These are phyloP conservation scores for Pipistrellus nathusii DNA, from an alignment of 2,797 vertebrate species.

Conservation along the genomic window DNA sequence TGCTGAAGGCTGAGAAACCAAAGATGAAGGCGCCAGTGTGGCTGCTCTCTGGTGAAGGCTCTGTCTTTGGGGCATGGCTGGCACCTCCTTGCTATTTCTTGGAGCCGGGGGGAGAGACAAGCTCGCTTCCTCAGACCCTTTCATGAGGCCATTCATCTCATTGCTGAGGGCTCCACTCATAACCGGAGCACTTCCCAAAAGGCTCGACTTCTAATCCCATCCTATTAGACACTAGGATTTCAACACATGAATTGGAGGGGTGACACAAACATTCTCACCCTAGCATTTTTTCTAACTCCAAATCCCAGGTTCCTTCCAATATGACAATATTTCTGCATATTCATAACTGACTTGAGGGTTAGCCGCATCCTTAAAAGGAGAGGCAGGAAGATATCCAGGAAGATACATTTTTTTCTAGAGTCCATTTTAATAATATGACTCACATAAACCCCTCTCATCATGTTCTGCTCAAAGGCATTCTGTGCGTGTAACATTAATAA, in stretches of 20 bases:
- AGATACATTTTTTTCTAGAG: background rate
- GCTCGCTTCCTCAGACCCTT: background rate
- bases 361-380: background rate
- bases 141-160: background rate
- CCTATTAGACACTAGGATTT: background rate
- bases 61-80: background rate
- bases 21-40: background rate
- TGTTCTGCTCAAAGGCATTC: background rate
- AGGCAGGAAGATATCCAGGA: background rate
- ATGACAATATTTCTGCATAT: background rate
- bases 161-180: background rate
- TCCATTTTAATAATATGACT: background rate
- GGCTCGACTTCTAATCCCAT: background rate
- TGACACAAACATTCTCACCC: background rate
- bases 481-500: background rate
- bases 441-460: background rate
- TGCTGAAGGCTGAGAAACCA: background rate
- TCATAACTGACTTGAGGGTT: background rate
- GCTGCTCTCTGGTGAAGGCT: background rate
- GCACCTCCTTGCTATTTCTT: background rate
- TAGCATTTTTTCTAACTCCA: background rate
- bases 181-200: background rate
- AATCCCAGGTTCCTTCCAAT: conserved; percentile 32
- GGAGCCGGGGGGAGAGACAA: accelerated
- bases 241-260: background rate